These are phyloP conservation scores for Crenuchus spilurus DNA, from an alignment of 2,797 vertebrate species.

Conservation along the genomic window DNA sequence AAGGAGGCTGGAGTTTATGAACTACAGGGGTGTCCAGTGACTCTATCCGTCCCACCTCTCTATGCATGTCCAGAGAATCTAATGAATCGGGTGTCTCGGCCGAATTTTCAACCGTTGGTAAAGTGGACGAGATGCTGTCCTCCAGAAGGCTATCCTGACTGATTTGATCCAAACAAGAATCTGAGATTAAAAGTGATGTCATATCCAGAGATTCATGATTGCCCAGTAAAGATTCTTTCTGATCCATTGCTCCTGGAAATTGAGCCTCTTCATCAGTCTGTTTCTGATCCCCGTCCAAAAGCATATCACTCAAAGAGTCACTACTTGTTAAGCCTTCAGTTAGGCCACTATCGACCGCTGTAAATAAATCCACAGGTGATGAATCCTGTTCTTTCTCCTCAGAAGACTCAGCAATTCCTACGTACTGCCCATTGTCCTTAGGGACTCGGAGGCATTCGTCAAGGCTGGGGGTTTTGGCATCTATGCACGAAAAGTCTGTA, in stretches of 20 bases:
- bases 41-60: slow-evolving; percentile 77
- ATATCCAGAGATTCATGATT: slow-evolving; percentile 60
- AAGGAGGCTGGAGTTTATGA: slow-evolving; percentile 87
- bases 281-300: slow-evolving; percentile 62
- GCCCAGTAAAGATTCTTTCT: slow-evolving; percentile 70
- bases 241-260: slow-evolving; percentile 52
- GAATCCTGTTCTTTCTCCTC: slow-evolving; percentile 49
- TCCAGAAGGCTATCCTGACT: slow-evolving; percentile 93
- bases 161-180: slow-evolving; percentile 84
- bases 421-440: slow-evolving; percentile 48
- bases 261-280: slow-evolving; percentile 33
- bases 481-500: slow-evolving; percentile 68
- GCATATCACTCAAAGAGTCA: slow-evolving; percentile 69
- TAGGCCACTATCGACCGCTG: slow-evolving; percentile 55
- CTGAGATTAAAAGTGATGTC: slow-evolving; percentile 74
- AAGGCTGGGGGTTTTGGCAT: slow-evolving; percentile 77
- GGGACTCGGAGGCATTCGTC: slow-evolving; percentile 63
- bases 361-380: slow-evolving; percentile 37
- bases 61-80: slow-evolving; percentile 88
- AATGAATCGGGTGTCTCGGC: slow-evolving; percentile 91
- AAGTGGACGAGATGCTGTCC: slow-evolving; percentile 80
- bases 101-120: slow-evolving; percentile 77
- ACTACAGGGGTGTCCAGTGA: slow-evolving; percentile 67
- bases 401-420: slow-evolving; percentile 52
- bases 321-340: slow-evolving; percentile 69